Conservation (phyloP, 2,888 invertebrate species). For the Leptinotarsa peninsularis region DNA sequence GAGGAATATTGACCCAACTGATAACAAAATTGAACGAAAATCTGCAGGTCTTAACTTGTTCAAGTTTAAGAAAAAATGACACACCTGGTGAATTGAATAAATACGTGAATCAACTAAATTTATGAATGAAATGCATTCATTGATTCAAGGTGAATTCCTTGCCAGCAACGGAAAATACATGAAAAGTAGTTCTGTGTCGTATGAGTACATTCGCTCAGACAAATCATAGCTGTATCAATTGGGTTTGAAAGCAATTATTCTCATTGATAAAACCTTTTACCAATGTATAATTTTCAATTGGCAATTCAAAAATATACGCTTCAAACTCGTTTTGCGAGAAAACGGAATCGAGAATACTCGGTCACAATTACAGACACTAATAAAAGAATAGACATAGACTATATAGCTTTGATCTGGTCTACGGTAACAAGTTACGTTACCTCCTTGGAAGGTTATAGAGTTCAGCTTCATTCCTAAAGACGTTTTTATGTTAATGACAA, state of each 20-base stretch:
- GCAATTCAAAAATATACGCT: conserved; percentile 23
- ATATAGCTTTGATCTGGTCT: not conserved
- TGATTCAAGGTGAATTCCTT: conserved; percentile 30
- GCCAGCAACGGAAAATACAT: conserved; percentile 21
- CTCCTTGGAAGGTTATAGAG: not conserved
- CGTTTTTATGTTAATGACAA: not conserved
- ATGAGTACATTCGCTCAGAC: conserved; percentile 24
- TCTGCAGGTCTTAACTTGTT: conserved; percentile 4
- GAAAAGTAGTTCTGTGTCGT: conserved; percentile 16
- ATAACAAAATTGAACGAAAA: not conserved
- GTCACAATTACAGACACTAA: not conserved
- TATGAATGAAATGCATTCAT: conserved; percentile 35
- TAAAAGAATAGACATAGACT: not conserved
- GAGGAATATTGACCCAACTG: not conserved
- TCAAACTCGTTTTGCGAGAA: conserved; percentile 20
- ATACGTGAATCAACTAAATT: not conserved
- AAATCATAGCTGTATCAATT: conserved; percentile 21
- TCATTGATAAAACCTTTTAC: conserved; percentile 32
- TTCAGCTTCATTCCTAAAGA: conserved; percentile 10
- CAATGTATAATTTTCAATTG: conserved; percentile 30
- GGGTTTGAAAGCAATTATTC: conserved; percentile 15
- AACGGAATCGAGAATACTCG: conserved; percentile 17
- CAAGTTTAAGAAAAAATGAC: not conserved
- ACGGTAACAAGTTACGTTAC: not conserved
- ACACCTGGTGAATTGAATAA: conserved; percentile 9